Evolutionary conservation across 2,113 vertebrate genomes (phyloP).

Genomic region (Antennarius striatus): DNA sequence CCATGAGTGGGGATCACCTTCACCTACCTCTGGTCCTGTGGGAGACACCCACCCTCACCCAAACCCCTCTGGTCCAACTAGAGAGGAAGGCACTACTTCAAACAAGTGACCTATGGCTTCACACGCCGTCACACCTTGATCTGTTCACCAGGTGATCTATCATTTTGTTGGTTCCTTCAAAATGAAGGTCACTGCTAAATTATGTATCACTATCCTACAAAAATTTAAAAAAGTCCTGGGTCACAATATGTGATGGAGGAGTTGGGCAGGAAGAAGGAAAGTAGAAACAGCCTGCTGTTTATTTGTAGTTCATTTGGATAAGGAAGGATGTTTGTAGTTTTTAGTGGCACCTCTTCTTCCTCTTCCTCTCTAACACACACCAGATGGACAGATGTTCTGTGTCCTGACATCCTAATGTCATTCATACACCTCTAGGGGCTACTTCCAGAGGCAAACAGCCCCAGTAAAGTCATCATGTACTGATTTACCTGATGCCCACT

Average conservation of each 20-base stretch:
- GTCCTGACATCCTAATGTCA: slow-evolving; percentile 1
- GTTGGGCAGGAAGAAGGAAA: slow-evolving; percentile 9
- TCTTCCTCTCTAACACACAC: slow-evolving; percentile 26
- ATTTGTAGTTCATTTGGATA: slow-evolving; percentile 45
- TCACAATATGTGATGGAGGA: neutral
- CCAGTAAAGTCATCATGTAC: no score
- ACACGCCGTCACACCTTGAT: slow-evolving; percentile 4
- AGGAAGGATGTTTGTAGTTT: slow-evolving; percentile 32
- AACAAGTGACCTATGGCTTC: slow-evolving; percentile 33
- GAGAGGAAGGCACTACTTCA: slow-evolving; percentile 23
- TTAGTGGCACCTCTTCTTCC: neutral
- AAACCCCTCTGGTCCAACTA: neutral
- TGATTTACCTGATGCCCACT: no score
- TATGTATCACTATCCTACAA: slow-evolving; percentile 34
- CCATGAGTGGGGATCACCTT: slow-evolving; percentile 14
- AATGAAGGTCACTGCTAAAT: slow-evolving; percentile 52
- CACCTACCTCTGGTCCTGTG: no score
- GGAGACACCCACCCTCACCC: neutral
- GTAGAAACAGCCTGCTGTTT: slow-evolving; percentile 21
- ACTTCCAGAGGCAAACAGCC: no score
- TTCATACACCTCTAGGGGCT: no score
- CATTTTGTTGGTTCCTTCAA: slow-evolving; percentile 3
- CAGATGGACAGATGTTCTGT: slow-evolving; percentile 15
- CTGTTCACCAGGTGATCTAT: slow-evolving; percentile 24
- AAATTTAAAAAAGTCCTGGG: neutral